Conservation (phyloP, 1,140 invertebrate genomes). For the Meloidogyne hapla region DNA sequence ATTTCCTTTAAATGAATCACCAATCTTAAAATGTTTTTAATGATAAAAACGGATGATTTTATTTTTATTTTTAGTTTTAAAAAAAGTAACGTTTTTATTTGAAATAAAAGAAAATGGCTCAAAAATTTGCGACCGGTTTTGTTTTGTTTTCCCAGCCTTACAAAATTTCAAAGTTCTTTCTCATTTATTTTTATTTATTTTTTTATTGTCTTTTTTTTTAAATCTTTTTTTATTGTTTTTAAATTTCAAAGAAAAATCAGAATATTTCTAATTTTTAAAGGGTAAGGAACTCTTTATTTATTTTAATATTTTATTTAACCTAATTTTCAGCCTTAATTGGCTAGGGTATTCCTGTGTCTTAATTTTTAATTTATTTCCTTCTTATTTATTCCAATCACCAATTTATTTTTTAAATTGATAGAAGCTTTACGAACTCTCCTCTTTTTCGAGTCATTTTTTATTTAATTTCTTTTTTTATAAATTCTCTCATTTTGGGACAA, state of each 20-base stretch:
- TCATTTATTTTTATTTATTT: not conserved
- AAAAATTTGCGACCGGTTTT: not conserved
- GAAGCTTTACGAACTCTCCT: too few relatives aligned
- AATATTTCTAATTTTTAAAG: not conserved
- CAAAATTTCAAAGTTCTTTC: not conserved
- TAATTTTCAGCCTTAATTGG: too few relatives aligned
- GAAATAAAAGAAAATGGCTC: too few relatives aligned
- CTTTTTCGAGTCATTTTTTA: too few relatives aligned
- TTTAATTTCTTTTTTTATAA: too few relatives aligned
- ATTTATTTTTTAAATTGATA: too few relatives aligned
- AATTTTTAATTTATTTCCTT: too few relatives aligned
- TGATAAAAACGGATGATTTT: not conserved
- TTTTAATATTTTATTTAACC: too few relatives aligned
- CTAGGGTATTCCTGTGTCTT: too few relatives aligned
- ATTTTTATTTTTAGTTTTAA: not conserved
- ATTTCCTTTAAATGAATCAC: not conserved
- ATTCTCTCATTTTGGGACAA: too few relatives aligned
- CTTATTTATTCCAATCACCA: too few relatives aligned
- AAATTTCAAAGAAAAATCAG: not conserved
- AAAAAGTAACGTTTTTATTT: slow-evolving; percentile 3
- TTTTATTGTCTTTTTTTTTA: not conserved
- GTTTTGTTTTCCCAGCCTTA: not conserved
- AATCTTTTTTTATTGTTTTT: not conserved
- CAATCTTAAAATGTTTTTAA: not conserved
- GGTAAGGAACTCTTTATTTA: too few relatives aligned